Base-by-base conservation (phyloP, 1,140 invertebrate genomes). In the Diachasmimorpha longicaudata region DNA sequence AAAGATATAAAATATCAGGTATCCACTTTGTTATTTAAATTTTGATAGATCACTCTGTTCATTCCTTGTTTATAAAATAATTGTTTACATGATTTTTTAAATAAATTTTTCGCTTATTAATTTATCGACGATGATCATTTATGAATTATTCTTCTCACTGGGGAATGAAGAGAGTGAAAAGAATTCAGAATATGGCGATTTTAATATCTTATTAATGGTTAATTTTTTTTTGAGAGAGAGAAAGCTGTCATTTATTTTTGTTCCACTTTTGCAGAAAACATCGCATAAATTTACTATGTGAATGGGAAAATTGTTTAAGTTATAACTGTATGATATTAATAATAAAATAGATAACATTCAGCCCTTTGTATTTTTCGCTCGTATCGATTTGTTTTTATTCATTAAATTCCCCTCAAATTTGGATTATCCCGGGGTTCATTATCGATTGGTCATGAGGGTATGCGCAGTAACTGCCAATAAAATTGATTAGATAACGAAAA, bases 271-370 rank as follows among this genome's bases (percentile, higher is more conserved):
- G 79, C 75, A 69, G 73, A 81, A 77, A 36, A 69, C 74, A 70
- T 75, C 71, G 69, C 73, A 78, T 77, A 76, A 78, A 75, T 63
- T 68, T 77, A 67, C 52, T 67, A 25, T 31, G 16, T 46, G 21
- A 44, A 46, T 23, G 36, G 74, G 73, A 66, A 72, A 76, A 80
- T 82, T 79, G 73, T 78, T 81, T 82, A 82, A 80, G 67, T 81
- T 82, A 80, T 79, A 78, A 78, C 70, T 79, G 77, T 78, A 77
- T 78, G 75, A 78, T 82, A 83, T 80, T 82, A 82, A 83, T 72
- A 81, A 80, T 81, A 80, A 79, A 81, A 72, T 75, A 82, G 79
- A 76, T 78, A 76, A 77, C 74, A 72, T 77, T 76, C 74, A 76
- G 77, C 63, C 72, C 48, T 68, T 37, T 68, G 36, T 39, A 73